Conservation (phyloP, 1,140 invertebrate species). For the Bactericera cockerelli region DNA sequence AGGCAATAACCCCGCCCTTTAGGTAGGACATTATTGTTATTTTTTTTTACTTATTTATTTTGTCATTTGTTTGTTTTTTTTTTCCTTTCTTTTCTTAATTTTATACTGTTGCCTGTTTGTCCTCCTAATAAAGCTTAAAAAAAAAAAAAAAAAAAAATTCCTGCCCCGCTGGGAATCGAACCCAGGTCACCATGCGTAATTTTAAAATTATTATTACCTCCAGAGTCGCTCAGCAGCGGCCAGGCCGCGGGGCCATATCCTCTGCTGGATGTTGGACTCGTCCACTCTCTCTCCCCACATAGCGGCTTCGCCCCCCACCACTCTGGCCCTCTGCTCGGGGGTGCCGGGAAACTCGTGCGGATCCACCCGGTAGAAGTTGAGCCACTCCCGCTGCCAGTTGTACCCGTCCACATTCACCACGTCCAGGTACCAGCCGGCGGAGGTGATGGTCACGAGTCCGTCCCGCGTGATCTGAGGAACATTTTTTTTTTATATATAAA, state of each 20-base stretch:
- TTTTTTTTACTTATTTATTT: no score
- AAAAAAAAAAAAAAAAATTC: no score
- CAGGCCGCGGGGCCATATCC: constrained; percentile 63
- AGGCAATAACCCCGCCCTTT: no score
- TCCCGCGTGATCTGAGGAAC: not conserved
- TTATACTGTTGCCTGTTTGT: no score
- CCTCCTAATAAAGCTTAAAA: no score
- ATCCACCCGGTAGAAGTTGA: constrained; percentile 57
- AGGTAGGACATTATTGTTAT: no score
- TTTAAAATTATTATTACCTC: no score
- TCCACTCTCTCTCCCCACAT: constrained; percentile 85
- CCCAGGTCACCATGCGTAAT: no score
- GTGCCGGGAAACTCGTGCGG: constrained; percentile 40
- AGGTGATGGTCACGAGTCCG: not conserved
- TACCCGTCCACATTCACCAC: not conserved
- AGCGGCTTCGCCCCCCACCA: constrained; percentile 78
- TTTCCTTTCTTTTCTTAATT: no score
- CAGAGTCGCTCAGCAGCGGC: constrained; percentile 75
- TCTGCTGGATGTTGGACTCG: constrained; percentile 38
- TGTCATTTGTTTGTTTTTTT: no score
- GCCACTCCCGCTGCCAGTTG: constrained; percentile 42
- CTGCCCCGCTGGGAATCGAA: no score
- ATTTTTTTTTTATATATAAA: no score
- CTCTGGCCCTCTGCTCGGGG: constrained; percentile 31
- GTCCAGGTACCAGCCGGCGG: not conserved